Evolutionary conservation across 1,140 invertebrate species (phyloP), one percentile per base, ranked within the genome.

Genomic region (Pectinophora gossypiella): DNA sequence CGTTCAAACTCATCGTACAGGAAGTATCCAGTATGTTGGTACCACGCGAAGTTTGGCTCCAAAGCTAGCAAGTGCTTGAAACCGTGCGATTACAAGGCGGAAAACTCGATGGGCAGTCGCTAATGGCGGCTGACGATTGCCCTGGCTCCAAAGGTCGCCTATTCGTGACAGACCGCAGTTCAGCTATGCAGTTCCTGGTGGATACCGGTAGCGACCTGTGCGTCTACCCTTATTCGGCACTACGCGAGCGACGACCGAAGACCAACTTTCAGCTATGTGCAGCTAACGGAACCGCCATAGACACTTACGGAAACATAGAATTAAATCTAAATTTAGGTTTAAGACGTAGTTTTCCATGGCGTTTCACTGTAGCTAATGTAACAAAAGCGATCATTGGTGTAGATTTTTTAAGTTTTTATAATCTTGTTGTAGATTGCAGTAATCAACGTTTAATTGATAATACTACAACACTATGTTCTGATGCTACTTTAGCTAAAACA

Each of bases 91-190:
- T 60, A 48, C 27, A 43, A 35, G 15, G 15, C 40, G 60, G 55
- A 43, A 58, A 62, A 62, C 52, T 47, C n/a, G 15, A 6, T 19
- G 20, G 54, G 59, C 54, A 58, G 49, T 56, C 51, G 23, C 10
- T 61, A 54, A 53, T 51, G 51, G 52, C 52, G 51, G 40, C 44
- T n/a, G 10, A 51, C 43, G 48, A 55, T 47, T 55, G 52, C 54
- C 49, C 44, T 23, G 9, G 9, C 15, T 18, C 48, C 18, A 13
- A 48, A 13, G 50, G 56, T 48, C 56, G 56, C 51, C 47, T 53
- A 10, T 58, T 58, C 42, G 45, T 58, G 4, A 49, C 51, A 4
- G 56, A 53, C 18, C 50, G 47, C 10, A 15, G 10, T 1, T 32
- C 51, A 1, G 53, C 45, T 20, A 53, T 47, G 23, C 50, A 57